Evolutionary conservation across 1,140 invertebrate genomes (phyloP).

Genomic region (Drosophila mojavensis): DNA sequence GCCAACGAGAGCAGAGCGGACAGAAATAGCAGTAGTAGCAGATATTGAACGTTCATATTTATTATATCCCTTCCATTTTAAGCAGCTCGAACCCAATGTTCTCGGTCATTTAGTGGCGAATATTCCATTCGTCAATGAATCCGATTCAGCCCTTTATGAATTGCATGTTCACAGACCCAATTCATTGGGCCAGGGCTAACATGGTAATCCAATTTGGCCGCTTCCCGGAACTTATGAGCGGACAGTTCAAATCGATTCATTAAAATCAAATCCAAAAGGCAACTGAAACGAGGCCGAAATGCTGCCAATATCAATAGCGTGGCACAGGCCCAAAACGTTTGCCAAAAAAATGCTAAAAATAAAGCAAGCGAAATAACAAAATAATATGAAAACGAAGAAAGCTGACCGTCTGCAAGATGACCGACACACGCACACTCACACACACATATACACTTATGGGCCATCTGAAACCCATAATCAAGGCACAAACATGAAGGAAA

Average conservation of each 20-base stretch:
- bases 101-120: not conserved
- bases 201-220: conserved; percentile 74
- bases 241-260: conserved; percentile 78
- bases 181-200: conserved; percentile 42
- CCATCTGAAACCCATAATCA: conserved; percentile 43
- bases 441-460: conserved; percentile 14
- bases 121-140: conserved; percentile 15
- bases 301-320: conserved; percentile 38
- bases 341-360: conserved; percentile 41
- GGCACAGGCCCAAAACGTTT: conserved; percentile 32
- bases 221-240: conserved; percentile 69
- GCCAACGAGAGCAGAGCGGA: too few species aligned
- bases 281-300: conserved; percentile 55
- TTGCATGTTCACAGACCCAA: conserved; percentile 12
- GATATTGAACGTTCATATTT: too few species aligned
- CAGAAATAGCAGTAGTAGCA: too few species aligned
- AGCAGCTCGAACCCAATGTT: not conserved
- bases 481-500: conserved; percentile 38
- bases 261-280: conserved; percentile 57
- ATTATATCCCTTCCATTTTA: not conserved
- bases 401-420: conserved; percentile 43
- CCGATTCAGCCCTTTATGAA: conserved; percentile 26
- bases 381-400: conserved; percentile 47
- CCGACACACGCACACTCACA: conserved; percentile 36
- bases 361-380: conserved; percentile 37